A percentile compares a stretch with the other conserved stretches of the same genome.
Evolutionary conservation across 2,888 invertebrate species (phyloP).

Genomic region (Ectobius pallidus): DNA sequence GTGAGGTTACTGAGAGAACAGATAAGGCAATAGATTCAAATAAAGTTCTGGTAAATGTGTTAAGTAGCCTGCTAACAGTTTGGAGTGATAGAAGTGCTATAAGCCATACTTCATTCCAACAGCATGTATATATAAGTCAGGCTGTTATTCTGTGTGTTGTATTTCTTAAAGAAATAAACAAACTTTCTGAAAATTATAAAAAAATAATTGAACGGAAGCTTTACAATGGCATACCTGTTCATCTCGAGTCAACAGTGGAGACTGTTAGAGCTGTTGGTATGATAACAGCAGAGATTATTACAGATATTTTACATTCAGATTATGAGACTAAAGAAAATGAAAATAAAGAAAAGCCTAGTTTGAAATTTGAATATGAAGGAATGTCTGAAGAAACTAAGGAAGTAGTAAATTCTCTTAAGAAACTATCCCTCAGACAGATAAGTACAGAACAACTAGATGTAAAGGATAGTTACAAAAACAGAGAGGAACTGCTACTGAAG

Average conservation of each 20-base stretch:
- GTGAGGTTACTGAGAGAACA: conserved; percentile 44
- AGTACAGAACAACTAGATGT: background rate
- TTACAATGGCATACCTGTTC: conserved; percentile 69
- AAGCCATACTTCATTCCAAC: conserved; percentile 67
- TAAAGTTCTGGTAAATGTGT: conserved; percentile 54
- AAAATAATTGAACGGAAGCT: conserved; percentile 58
- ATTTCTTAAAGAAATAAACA: background rate
- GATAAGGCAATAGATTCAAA: too few species aligned
- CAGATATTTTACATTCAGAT: conserved; percentile 56
- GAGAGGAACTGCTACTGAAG: conserved; percentile 49
- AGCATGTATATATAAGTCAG: conserved; percentile 74
- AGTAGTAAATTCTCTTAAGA: conserved; percentile 59
- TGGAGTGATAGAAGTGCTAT: conserved; percentile 73
- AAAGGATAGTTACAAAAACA: conserved; percentile 19
- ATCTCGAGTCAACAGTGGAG: conserved; percentile 68
- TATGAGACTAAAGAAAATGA: conserved; percentile 49
- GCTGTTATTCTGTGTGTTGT: conserved; percentile 60
- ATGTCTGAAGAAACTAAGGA: conserved; percentile 59
- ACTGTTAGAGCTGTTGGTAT: conserved; percentile 73
- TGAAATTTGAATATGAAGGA: conserved; percentile 71
- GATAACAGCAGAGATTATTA: conserved; percentile 71
- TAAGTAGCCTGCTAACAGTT: conserved; percentile 63
- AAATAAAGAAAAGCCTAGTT: conserved; percentile 54
- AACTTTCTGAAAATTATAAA: background rate
- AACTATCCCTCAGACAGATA: conserved; percentile 48